Conservation (phyloP, 2,113 vertebrate species). For the Poeciliopsis occidentalis region DNA sequence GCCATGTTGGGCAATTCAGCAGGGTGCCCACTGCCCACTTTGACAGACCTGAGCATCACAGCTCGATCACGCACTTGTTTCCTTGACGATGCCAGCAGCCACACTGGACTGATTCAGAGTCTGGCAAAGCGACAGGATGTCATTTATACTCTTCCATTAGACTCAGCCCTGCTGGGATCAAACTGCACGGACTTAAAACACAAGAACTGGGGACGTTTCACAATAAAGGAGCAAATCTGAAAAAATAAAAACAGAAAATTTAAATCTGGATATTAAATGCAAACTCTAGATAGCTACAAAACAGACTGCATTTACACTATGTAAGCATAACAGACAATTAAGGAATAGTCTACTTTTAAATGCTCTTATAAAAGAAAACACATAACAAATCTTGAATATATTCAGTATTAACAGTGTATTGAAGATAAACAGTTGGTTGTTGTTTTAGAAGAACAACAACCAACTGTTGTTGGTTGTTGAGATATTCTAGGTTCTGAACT, state of each 20-base stretch:
- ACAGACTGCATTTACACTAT: no score
- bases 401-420: not conserved
- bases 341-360: no score
- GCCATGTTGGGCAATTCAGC: conserved; percentile 29
- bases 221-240: not conserved
- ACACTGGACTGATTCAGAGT: conserved; percentile 45
- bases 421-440: conserved; percentile 13
- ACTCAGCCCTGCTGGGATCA: conserved; percentile 9
- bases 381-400: no score
- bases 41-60: conserved; percentile 63
- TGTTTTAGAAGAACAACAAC: conserved; percentile 9
- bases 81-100: conserved; percentile 62
- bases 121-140: conserved; percentile 53
- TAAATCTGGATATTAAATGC: not conserved
- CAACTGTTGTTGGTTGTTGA: no score
- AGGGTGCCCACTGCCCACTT: conserved; percentile 43
- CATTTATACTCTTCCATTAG: conserved; percentile 41
- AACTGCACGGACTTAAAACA: conserved; percentile 18
- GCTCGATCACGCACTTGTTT: conserved; percentile 68
- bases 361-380: no score
- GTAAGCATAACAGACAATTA: no score
- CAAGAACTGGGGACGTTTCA: conserved; percentile 11
- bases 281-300: no score
- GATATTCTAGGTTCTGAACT: conserved; percentile 25
- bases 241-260: not conserved